phyloP scores from a whole-genome alignment of 35 echinoderm and acorn worm species.

The Anneissia japonica region DNA sequence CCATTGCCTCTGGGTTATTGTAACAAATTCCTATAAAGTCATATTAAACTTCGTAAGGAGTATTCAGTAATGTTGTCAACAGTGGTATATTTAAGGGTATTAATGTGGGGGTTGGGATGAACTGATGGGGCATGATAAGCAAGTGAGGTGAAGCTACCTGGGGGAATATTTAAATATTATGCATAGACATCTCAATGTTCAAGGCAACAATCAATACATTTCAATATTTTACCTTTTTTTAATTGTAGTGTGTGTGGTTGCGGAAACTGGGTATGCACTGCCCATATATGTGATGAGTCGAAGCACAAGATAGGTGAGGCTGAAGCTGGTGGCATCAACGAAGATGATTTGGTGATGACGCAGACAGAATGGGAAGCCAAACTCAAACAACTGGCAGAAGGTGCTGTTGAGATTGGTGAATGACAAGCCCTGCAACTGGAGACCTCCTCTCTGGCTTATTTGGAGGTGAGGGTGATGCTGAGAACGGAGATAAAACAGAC shows the following conservation, averaged over 20 bases:
- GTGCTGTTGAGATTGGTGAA: not conserved
- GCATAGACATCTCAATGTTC: no score
- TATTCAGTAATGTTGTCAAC: no score
- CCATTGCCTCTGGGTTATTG: no score
- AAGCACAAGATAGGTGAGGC: not conserved
- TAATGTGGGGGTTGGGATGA: no score
- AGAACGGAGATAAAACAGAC: not conserved
- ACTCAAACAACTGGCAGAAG: not conserved
- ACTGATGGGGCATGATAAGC: no score
- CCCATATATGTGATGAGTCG: not conserved
- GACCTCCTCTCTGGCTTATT: no score
- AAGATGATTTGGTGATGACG: not conserved
- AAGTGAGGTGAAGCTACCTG: no score
- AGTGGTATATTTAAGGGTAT: no score
- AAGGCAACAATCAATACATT: not conserved
- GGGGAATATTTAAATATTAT: no score
- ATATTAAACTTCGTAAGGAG: no score
- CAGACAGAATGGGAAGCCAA: not conserved
- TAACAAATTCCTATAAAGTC: no score
- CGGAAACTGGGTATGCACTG: slow-evolving; percentile 14
- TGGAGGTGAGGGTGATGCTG: not conserved
- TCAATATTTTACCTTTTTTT: not conserved
- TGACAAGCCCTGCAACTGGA: not conserved
- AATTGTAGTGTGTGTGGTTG: slow-evolving; percentile 8
- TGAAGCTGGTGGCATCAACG: no score